Evolutionary conservation across 1,140 invertebrate species (phyloP).

Genomic region (Lepidurus arcticus): DNA sequence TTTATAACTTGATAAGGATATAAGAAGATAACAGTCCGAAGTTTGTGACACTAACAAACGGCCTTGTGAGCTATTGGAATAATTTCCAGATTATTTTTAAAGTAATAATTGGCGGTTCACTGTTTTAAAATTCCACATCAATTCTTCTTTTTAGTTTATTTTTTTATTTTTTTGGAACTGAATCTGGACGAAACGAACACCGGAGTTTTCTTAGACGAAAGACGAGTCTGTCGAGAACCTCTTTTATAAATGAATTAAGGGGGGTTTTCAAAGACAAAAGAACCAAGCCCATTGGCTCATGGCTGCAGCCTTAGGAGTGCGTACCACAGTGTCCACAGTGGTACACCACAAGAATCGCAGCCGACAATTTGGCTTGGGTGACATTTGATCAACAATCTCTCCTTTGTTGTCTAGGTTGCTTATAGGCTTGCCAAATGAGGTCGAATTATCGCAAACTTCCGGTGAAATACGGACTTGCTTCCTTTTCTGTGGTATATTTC

Average conservation of each 20-base stretch:
- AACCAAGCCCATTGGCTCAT: constrained; percentile 1
- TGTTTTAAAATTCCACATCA: neutral
- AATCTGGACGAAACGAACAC: neutral
- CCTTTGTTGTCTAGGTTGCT: too few relatives aligned
- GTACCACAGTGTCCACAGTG: too few relatives aligned
- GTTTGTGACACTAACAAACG: neutral
- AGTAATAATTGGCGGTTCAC: too few relatives aligned
- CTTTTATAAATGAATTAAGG: constrained; percentile 4
- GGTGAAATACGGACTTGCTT: too few relatives aligned
- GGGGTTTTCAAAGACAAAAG: constrained; percentile 4
- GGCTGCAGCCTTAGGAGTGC: neutral
- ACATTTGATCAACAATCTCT: too few relatives aligned
- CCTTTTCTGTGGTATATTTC: too few relatives aligned
- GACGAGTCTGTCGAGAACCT: neutral
- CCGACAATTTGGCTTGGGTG: too few relatives aligned
- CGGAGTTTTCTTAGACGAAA: neutral
- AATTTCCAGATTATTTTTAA: too few relatives aligned
- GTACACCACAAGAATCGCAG: too few relatives aligned
- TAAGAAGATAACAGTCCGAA: neutral
- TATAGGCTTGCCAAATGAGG: too few relatives aligned
- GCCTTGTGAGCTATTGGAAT: neutral
- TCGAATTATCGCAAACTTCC: too few relatives aligned
- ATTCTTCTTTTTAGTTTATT: neutral
- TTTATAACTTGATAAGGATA: too few relatives aligned
- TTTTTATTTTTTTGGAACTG: neutral